Evolutionary conservation across 2,888 invertebrate species (phyloP), one percentile per base, ranked within the genome.

Genomic region (Dendrolimus houi): DNA sequence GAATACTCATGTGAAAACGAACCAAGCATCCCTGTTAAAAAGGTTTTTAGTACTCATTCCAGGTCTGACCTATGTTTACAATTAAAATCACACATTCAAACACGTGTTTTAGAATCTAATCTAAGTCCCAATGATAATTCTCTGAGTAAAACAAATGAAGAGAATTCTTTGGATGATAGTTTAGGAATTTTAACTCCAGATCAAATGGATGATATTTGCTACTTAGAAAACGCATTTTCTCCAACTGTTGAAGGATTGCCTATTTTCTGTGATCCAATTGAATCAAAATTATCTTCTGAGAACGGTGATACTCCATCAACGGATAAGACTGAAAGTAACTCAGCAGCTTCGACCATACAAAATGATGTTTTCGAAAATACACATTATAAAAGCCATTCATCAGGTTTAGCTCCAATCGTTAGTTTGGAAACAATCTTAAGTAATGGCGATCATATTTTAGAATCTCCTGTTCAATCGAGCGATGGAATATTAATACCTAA

Each of bases 111-210:
- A 64, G 89, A 89, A 71, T 70, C 81, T 58, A 88, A 87, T 63
- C 69, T 79, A 64, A 89, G 88, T 71, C 90, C 91, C 55, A 90
- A 84, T 69, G 91, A 91, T 58, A 89, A 84, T 65, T 91, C 91
- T 53, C 62, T 84, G 55, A 88, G 77, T 62, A 83, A 85, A 74
- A 81, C 87, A 56, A 93, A 92, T 73, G 96, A 96, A 79, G 94
- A 96, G 75, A 95, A 95, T 77, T 97, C 96, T 1, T 93, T 96
- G 68, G 96, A 96, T 73, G 96, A 97, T 76, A 96, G 96, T 70
- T 88, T 97, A 67, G 97, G 97, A 7, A 97, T 97, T 70, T 87
- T 97, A 62, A 96, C 97, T 9, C 96, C 97, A 0, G 96, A 96
- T 85, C 96, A 97, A 83, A 96, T 97, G 96, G 95, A 95, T 72